phyloP scores from a whole-genome alignment of 2,888 invertebrate species.

The Blastobasis adustella region DNA sequence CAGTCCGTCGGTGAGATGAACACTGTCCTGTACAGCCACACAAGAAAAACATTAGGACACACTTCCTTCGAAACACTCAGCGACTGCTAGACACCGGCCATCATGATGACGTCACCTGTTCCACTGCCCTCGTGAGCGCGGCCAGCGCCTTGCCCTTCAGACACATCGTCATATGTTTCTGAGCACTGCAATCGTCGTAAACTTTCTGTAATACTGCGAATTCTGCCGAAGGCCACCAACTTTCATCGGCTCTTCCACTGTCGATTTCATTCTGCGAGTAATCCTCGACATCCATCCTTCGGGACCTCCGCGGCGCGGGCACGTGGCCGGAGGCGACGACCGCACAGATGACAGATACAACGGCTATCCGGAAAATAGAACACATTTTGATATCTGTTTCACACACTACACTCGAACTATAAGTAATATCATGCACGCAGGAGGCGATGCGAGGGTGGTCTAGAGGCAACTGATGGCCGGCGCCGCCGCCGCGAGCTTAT shows the following conservation, averaged over 20 bases:
- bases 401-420: constrained; percentile 58
- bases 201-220: constrained; percentile 75
- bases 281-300: constrained; percentile 59
- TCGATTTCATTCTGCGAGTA: constrained; percentile 64
- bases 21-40: constrained; percentile 65
- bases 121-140: constrained; percentile 74
- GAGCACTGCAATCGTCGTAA: constrained; percentile 77
- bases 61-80: constrained; percentile 26
- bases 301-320: constrained; percentile 60
- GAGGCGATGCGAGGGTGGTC: constrained; percentile 48
- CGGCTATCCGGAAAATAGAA: constrained; percentile 62
- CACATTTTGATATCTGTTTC: constrained; percentile 55
- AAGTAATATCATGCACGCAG: constrained; percentile 42
- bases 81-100: constrained; percentile 1
- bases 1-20: constrained; percentile 76
- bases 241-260: constrained; percentile 66
- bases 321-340: constrained; percentile 55
- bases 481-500: constrained; percentile 65
- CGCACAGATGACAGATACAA: constrained; percentile 59
- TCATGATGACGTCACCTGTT: constrained; percentile 56
- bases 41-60: constrained; percentile 37
- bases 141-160: constrained; percentile 77
- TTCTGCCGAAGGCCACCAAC: constrained; percentile 75
- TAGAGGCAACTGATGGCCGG: constrained; percentile 60
- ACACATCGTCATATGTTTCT: constrained; percentile 75